Evolutionary conservation across 2,797 vertebrate genomes (phyloP).

Genomic region (Sebastes iracundus): DNA sequence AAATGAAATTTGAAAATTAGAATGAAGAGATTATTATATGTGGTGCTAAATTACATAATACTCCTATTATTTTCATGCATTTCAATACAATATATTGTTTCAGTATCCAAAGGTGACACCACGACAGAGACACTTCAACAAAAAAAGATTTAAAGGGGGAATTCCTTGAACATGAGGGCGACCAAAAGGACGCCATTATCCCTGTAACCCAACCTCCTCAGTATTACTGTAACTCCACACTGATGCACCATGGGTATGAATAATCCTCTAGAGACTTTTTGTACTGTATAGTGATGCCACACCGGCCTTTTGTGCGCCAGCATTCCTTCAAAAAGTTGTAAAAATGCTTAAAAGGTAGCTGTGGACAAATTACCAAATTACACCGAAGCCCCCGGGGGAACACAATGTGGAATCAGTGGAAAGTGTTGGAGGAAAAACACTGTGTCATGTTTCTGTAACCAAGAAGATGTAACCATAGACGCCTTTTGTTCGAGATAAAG

Average conservation of each 20-base stretch:
- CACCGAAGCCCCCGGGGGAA: slow-evolving; percentile 56
- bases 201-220: slow-evolving; percentile 67
- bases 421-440: slow-evolving; percentile 76
- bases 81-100: slow-evolving; percentile 47
- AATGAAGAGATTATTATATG: background rate
- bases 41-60: slow-evolving; percentile 4
- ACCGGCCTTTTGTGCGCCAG: slow-evolving; percentile 67
- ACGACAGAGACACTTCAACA: slow-evolving; percentile 60
- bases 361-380: slow-evolving; percentile 79
- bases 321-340: slow-evolving; percentile 79
- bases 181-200: slow-evolving; percentile 67
- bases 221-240: slow-evolving; percentile 71
- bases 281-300: slow-evolving; percentile 64
- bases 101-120: slow-evolving; percentile 55
- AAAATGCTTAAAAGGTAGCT: slow-evolving; percentile 75
- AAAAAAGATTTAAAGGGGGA: slow-evolving; percentile 73
- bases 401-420: slow-evolving; percentile 69
- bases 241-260: slow-evolving; percentile 60
- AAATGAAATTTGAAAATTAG: background rate
- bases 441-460: slow-evolving; percentile 82
- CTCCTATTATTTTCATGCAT: slow-evolving; percentile 29
- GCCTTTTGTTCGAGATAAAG: slow-evolving; percentile 69
- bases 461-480: slow-evolving; percentile 74
- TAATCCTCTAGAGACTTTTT: slow-evolving; percentile 63
- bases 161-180: slow-evolving; percentile 78